Evolutionary conservation across 35 echinoderm and acorn worm species (phyloP).

Genomic region (Stichopus chloronotus): DNA sequence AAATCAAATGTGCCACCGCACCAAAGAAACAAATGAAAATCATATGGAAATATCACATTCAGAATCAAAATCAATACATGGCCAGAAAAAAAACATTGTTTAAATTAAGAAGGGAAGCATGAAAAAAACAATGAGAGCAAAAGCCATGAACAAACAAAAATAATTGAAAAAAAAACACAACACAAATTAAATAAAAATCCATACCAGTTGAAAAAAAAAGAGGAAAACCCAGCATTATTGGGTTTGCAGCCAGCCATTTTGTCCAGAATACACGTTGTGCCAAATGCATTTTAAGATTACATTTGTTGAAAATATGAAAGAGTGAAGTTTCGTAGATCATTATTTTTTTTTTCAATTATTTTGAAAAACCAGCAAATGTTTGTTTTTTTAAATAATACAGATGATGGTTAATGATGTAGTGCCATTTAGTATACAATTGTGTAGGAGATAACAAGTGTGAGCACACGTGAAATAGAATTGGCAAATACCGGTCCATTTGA

Average conservation of each 20-base stretch:
- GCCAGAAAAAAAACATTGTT: neutral
- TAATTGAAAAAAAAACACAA: neutral
- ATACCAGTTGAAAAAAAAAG: neutral
- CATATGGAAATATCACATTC: neutral
- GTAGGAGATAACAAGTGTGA: neutral
- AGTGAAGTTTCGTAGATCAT: neutral
- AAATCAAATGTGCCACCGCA: constrained; percentile 48
- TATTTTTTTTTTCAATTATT: neutral
- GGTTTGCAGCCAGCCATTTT: neutral
- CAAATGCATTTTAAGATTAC: neutral
- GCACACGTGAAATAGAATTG: neutral
- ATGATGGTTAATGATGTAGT: neutral
- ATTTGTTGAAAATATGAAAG: neutral
- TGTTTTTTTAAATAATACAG: neutral
- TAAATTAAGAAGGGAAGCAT: neutral
- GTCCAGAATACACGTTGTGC: neutral
- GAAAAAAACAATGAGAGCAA: neutral
- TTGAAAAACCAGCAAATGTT: too few species aligned
- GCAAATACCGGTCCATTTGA: neutral
- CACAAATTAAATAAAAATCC: neutral
- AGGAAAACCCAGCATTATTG: too few species aligned
- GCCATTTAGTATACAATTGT: neutral
- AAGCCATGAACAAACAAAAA: neutral
- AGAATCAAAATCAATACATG: neutral
- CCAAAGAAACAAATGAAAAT: neutral